Conservation (phyloP, 2,888 invertebrate genomes). For the Laspeyria flexula region DNA sequence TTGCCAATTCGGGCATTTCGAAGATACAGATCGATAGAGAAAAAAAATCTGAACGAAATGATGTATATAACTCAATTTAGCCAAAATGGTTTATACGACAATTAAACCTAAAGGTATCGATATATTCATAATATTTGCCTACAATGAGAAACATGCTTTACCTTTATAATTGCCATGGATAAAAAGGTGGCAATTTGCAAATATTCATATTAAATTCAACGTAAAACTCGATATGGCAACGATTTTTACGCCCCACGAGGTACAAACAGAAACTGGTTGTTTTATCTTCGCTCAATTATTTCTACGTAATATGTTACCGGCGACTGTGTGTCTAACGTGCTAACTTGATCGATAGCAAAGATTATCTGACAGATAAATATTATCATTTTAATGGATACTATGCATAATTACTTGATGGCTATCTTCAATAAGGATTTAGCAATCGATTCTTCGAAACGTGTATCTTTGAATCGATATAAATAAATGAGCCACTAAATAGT, state of each 20-base stretch:
- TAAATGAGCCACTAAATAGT: slow-evolving; percentile 6
- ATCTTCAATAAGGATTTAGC: neutral
- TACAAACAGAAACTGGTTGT: slow-evolving; percentile 2
- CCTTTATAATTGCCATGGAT: slow-evolving; percentile 25
- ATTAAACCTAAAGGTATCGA: no score
- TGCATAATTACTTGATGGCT: slow-evolving; percentile 1
- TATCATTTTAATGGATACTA: slow-evolving; percentile 31
- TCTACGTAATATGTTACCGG: slow-evolving; percentile 5
- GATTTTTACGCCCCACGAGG: slow-evolving; percentile 19
- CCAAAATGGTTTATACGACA: no score
- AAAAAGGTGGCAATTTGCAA: slow-evolving; percentile 28
- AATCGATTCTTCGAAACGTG: slow-evolving; percentile 1
- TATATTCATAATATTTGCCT: no score
- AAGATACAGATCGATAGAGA: no score
- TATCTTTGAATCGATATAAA: neutral
- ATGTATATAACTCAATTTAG: no score
- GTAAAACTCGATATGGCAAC: slow-evolving; percentile 23
- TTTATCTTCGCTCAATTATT: slow-evolving; percentile 1
- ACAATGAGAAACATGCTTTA: neutral
- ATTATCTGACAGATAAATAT: slow-evolving; percentile 20
- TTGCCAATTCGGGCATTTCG: no score
- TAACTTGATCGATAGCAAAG: slow-evolving; percentile 18
- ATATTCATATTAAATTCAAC: slow-evolving; percentile 24
- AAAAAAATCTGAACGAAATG: no score
- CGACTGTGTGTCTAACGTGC: slow-evolving; percentile 23